Evolutionary conservation across 1,140 invertebrate genomes (phyloP).

Genomic region (Drosophila insularis): DNA sequence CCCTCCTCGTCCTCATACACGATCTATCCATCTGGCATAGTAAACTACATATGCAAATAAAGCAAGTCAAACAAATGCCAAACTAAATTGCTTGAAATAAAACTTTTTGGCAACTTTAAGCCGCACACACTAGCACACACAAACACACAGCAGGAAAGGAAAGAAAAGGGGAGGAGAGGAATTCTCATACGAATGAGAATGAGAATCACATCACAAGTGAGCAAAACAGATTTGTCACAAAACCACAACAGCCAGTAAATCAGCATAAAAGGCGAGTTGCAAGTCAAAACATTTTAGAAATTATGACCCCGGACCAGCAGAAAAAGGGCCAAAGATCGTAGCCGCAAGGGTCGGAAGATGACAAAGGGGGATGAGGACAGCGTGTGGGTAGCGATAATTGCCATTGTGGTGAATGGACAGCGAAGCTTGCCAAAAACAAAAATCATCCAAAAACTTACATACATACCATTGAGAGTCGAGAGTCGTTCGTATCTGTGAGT

Average conservation of each 20-base stretch:
- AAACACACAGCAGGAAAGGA: background rate
- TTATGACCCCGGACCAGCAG: constrained; percentile 65
- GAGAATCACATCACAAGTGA: constrained; percentile 75
- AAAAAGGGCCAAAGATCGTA: constrained; percentile 51
- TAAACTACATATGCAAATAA: constrained; percentile 48
- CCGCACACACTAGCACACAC: constrained; percentile 33
- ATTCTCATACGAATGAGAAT: constrained; percentile 18
- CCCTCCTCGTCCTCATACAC: constrained; percentile 1
- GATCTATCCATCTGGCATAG: background rate
- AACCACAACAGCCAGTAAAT: constrained; percentile 79
- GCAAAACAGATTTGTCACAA: constrained; percentile 80
- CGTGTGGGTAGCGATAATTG: constrained; percentile 65
- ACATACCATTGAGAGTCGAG: constrained; percentile 23
- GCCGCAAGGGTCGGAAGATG: constrained; percentile 41
- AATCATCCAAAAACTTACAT: constrained; percentile 30
- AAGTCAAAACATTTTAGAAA: constrained; percentile 80
- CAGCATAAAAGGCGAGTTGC: constrained; percentile 77
- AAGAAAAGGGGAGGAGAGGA: background rate
- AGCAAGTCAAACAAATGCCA: constrained; percentile 68
- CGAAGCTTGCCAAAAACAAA: constrained; percentile 43
- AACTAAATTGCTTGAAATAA: constrained; percentile 79
- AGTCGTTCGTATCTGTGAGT: constrained; percentile 33
- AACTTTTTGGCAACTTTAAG: constrained; percentile 73
- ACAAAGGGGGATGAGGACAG: background rate
- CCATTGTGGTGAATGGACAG: constrained; percentile 42